Conservation (phyloP, 2,888 invertebrate species). For the Rhyacophila evoluta region DNA sequence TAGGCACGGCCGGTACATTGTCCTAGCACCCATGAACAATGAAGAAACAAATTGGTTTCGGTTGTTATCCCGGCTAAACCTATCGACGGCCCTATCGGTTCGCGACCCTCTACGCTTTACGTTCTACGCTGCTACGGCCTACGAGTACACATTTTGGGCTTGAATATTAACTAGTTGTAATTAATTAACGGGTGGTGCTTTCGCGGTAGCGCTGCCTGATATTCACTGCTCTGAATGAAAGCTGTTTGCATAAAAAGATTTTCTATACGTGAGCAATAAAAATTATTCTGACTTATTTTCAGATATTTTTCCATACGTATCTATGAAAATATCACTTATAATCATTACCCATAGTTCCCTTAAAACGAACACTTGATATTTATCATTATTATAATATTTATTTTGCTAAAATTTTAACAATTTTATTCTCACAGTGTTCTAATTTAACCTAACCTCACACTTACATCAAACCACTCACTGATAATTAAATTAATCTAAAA, state of each 20-base stretch:
- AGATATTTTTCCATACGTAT: no score
- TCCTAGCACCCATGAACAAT: constrained; percentile 26
- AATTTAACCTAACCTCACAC: no score
- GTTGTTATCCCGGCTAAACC: constrained; percentile 49
- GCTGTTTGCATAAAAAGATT: neutral
- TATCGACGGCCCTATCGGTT: constrained; percentile 39
- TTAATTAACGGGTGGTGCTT: constrained; percentile 47
- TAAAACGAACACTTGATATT: no score
- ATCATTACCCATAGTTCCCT: no score
- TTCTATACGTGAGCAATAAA: neutral
- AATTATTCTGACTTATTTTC: no score
- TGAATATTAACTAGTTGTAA: constrained; percentile 55
- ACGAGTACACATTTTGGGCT: constrained; percentile 45
- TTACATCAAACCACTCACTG: no score
- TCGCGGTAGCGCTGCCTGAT: neutral
- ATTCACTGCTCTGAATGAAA: neutral
- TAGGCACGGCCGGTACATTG: neutral
- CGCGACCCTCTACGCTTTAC: constrained; percentile 30
- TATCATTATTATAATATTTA: no score
- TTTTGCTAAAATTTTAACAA: no score
- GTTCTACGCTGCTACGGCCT: neutral
- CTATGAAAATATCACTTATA: no score
- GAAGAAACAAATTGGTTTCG: constrained; percentile 53
- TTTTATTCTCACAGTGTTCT: no score
- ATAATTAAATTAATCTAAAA: no score